Base-by-base conservation (phyloP, 2,113 vertebrate species). In the Crotalus viridis region DNA sequence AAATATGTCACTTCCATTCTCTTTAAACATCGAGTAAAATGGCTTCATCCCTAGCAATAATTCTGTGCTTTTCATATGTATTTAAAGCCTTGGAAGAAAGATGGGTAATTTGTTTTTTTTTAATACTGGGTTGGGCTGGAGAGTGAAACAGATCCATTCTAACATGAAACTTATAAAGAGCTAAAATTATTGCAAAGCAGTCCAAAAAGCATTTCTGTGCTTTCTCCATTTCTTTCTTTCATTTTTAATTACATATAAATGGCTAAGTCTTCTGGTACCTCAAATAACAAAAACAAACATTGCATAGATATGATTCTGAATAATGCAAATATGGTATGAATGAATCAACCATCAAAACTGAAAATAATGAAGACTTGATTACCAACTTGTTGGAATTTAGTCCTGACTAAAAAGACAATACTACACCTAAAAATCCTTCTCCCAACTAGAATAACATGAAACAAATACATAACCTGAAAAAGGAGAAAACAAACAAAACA, bases 301-400 rank as follows among this genome's bases (percentile, higher is more conserved):
- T 46, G 28, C 46, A 9, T 43, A 55, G 39, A 22, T 88, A 10
- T 85, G 7, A 33, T 81, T 28, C 46, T 52, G 57, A 87, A 85
- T 46, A 57, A 59, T 15, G 4, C n/a, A 64, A 64, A 24, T 46
- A 85, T 56, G 57, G 26, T 56, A 39, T 55, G 8, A 93, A 86
- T 74, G n/a, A 93, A 48, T 43, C 57, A 55, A 86, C 21, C 5
- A 91, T 12, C 86, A 85, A 85, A 91, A 51, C 39, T 59, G 89
- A 90, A 88, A 93, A 91, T 59, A 88, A 93, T 74, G 85, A 48
- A 33, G 59, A 26, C 21, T 56, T 88, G 46, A 59, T 51, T 91
- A 51, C 28, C 46, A 28, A 55, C 22, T 22, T 39, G 22, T 51
- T 61, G 55, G 64, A 93, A 91, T 85, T 85, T 17, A 43, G 57